phyloP scores from a whole-genome alignment of 2,797 vertebrate genomes.

The Sylvilagus floridanus region DNA sequence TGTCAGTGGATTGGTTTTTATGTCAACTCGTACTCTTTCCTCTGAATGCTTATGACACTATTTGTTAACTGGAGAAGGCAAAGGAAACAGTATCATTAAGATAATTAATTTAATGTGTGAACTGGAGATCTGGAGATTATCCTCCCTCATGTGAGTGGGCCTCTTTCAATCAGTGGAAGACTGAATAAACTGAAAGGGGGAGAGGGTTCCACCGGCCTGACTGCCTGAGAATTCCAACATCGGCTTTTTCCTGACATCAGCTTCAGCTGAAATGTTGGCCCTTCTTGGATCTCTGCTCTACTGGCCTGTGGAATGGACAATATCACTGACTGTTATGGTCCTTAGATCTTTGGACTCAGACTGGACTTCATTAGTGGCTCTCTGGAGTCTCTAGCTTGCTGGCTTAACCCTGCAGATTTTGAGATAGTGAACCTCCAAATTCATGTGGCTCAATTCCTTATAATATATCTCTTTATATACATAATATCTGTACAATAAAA shows the following conservation, averaged over 20 bases:
- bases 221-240: neutral
- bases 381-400: neutral
- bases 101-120: neutral
- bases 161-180: neutral
- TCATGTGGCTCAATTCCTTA: neutral
- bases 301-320: no score
- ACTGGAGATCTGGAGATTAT: neutral
- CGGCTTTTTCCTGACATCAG: neutral
- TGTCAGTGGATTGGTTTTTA: neutral
- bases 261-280: neutral
- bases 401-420: neutral
- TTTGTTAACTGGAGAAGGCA: constrained; percentile 2
- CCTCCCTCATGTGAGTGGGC: neutral
- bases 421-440: neutral
- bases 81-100: neutral
- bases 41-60: constrained; percentile 4
- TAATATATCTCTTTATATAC: neutral
- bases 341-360: neutral
- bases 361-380: neutral
- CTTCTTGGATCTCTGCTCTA: neutral
- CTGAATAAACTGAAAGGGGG: neutral
- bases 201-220: neutral
- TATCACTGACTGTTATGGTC: neutral
- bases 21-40: neutral
- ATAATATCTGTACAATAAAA: neutral